A percentile compares a stretch with the other conserved stretches of the same genome.
phyloP scores from a whole-genome alignment of 1,140 invertebrate species.

The Eriocheir sinensis region DNA sequence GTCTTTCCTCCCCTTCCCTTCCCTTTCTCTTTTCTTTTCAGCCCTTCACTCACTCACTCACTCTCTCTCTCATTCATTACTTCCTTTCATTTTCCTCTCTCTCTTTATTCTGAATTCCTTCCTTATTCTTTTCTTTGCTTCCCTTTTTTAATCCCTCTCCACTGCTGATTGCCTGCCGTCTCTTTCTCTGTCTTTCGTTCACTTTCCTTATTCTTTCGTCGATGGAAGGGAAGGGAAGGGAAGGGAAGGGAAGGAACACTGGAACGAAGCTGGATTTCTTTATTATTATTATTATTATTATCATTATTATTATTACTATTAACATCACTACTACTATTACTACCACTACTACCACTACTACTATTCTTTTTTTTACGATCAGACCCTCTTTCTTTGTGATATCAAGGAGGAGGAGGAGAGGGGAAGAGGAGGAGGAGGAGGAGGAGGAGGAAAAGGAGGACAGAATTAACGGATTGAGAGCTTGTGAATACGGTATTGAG shows the following conservation, averaged over 20 bases:
- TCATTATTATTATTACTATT: too few relatives aligned
- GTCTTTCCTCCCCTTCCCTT: background rate
- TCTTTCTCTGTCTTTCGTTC: slow-evolving; percentile 7
- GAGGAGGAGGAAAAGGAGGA: background rate
- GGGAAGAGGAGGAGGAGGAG: background rate
- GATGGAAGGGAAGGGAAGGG: background rate
- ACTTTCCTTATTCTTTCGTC: background rate
- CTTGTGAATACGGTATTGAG: background rate
- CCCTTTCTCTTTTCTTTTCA: background rate
- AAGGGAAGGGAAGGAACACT: background rate
- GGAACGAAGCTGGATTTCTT: too few relatives aligned
- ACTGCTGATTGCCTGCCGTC: background rate
- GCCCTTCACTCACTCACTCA: background rate
- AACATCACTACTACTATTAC: too few relatives aligned
- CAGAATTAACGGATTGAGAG: background rate
- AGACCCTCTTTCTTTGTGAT: too few relatives aligned
- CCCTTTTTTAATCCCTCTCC: background rate
- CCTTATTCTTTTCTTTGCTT: background rate
- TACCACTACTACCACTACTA: too few relatives aligned
- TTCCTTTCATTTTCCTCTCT: slow-evolving; percentile 19
- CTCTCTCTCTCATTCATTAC: slow-evolving; percentile 19
- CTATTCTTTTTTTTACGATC: too few relatives aligned
- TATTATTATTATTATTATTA: too few relatives aligned
- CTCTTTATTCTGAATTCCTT: background rate
- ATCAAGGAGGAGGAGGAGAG: background rate